A percentile compares a stretch with the other conserved stretches of the same genome.
Evolutionary conservation across 2,113 vertebrate species (phyloP).

Genomic region (Ceyx cyanopectus): DNA sequence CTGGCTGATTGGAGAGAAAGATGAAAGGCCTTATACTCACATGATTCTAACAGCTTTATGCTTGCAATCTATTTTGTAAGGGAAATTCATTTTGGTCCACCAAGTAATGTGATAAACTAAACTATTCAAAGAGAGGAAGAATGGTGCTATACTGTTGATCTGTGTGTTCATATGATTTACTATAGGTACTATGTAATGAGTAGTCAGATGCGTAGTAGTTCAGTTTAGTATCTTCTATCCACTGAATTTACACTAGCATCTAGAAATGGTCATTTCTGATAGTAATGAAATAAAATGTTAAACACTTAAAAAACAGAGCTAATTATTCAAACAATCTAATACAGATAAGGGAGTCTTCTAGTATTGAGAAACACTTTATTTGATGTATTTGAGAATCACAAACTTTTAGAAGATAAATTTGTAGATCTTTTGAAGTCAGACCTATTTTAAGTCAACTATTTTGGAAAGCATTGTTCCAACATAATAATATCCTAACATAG

Average conservation of each 20-base stretch:
- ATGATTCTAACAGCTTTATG: neutral
- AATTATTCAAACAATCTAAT: neutral
- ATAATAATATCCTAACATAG: neutral
- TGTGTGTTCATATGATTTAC: neutral
- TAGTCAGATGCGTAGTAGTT: neutral
- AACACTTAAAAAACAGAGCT: neutral
- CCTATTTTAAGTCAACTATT: neutral
- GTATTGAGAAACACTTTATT: neutral
- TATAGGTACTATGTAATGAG: neutral
- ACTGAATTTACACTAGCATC: neutral
- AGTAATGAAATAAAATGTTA: neutral
- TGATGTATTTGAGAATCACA: neutral
- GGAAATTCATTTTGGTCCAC: neutral
- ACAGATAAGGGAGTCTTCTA: neutral
- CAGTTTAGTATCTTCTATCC: neutral
- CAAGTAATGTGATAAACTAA: neutral
- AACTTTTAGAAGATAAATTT: neutral
- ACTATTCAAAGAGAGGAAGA: neutral
- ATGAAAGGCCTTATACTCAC: neutral
- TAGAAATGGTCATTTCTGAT: neutral
- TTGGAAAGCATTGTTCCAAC: neutral
- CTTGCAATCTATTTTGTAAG: constrained; percentile 21
- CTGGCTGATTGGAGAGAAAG: neutral
- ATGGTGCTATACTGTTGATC: neutral
- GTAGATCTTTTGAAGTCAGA: neutral